phyloP scores from a whole-genome alignment of 2,888 invertebrate species.

The Tinea semifulvella region DNA sequence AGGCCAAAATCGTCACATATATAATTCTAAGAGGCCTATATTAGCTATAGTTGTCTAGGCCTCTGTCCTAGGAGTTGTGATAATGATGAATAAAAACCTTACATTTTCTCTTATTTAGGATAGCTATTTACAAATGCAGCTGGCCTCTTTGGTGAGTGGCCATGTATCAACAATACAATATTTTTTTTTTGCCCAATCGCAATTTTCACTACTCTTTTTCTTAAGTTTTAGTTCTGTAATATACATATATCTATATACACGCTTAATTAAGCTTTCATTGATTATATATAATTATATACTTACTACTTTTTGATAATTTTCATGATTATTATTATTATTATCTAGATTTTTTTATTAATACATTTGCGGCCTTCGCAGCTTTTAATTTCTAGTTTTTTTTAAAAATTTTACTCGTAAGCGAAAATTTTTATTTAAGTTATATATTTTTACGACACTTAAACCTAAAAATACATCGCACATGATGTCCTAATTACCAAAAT shows the following conservation, averaged over 20 bases:
- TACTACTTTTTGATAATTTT: no score
- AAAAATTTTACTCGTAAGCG: no score
- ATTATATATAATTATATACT: background rate
- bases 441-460: no score
- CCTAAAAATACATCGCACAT: no score
- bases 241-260: background rate
- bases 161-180: constrained; percentile 14
- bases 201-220: constrained; percentile 1
- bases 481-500: no score
- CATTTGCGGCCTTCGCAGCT: background rate
- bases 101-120: constrained; percentile 58
- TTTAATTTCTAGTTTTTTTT: background rate
- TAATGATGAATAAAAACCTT: constrained; percentile 26
- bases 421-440: no score
- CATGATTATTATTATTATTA: background rate
- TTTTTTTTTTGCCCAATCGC: background rate
- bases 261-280: background rate
- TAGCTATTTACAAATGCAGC: constrained; percentile 62
- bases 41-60: no score
- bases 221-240: background rate
- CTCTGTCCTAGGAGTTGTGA: no score
- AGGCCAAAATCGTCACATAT: no score
- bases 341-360: constrained; percentile 6
- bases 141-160: constrained; percentile 64
- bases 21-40: no score